Base-by-base conservation (phyloP, 1,140 invertebrate genomes). In the Bilobella aurantiaca region DNA sequence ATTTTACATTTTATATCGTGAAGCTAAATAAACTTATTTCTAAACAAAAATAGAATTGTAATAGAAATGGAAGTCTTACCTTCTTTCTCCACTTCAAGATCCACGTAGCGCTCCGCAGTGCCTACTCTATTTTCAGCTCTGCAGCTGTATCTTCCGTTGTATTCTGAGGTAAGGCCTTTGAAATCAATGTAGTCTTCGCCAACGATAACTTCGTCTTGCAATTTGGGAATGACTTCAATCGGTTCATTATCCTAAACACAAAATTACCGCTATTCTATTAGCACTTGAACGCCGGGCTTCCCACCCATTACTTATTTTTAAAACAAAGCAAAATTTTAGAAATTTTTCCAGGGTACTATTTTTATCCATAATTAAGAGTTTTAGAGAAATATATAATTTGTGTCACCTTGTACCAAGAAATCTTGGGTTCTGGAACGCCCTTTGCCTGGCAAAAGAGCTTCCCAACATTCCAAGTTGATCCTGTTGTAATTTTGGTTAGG, bases 321-420 rank as follows among this genome's bases (percentile, higher is more conserved):
- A n/a, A n/a, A n/a, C n/a, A n/a, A n/a, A n/a, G n/a, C n/a, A n/a
- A n/a, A n/a, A n/a, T n/a, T n/a, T n/a, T n/a, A n/a, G n/a, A n/a
- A n/a, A n/a, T n/a, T n/a, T n/a, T n/a, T n/a, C n/a, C n/a, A n/a
- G n/a, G n/a, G n/a, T n/a, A n/a, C n/a, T n/a, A n/a, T n/a, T n/a
- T n/a, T n/a, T n/a, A 14, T 37, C 18, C 58, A 18, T 29, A 29
- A 58, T 37, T 58, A 58, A 30, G 58, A 56, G 14, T 65, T 59
- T 3, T 66, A 42, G 23, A 66, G 53, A n/a, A 61, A 61, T 29
- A 34, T 73, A n/a, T n/a, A n/a, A n/a, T 37, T 37, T 61, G 32
- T 18, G 27, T 70, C 69, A 77, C 76, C 72, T 73, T 75, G 16
- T 70, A 74, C 77, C 77, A 78, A 21, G 30, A 49, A 46, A 77